phyloP scores from a whole-genome alignment of 2,888 invertebrate species.

The Sphinx pinastri region DNA sequence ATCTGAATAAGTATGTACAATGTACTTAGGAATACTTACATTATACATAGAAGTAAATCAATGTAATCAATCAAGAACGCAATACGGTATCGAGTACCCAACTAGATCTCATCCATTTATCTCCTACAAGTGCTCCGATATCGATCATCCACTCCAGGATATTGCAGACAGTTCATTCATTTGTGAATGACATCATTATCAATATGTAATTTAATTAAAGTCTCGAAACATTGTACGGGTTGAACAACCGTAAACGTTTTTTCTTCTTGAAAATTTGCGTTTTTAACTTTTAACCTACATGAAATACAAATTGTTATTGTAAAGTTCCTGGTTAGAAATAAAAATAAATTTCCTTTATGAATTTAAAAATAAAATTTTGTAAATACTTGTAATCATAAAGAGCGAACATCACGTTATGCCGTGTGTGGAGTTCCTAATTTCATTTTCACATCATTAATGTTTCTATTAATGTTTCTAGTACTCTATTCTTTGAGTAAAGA shows the following conservation, averaged over 20 bases:
- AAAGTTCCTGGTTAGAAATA: too few relatives aligned
- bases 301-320: too few relatives aligned
- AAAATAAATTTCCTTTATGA: too few relatives aligned
- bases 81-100: constrained; percentile 23
- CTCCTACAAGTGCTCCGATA: constrained; percentile 17
- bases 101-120: constrained; percentile 21
- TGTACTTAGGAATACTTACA: constrained; percentile 2
- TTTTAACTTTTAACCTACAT: too few relatives aligned
- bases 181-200: constrained; percentile 15
- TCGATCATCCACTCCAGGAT: constrained; percentile 24
- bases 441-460: too few relatives aligned
- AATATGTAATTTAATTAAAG: constrained; percentile 8
- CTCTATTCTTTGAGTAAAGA: not conserved
- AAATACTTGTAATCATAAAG: too few relatives aligned
- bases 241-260: too few relatives aligned
- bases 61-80: constrained; percentile 22
- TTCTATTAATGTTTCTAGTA: not conserved
- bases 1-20: constrained; percentile 3
- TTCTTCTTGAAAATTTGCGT: too few relatives aligned
- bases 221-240: constrained; percentile 1
- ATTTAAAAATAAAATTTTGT: too few relatives aligned
- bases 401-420: too few relatives aligned
- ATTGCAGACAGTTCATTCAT: constrained; percentile 12
- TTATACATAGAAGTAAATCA: constrained; percentile 9
- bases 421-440: too few relatives aligned